These are phyloP conservation scores for Globicephala melas DNA, from an alignment of 2,113 vertebrate genomes.

Conservation along the genomic window DNA sequence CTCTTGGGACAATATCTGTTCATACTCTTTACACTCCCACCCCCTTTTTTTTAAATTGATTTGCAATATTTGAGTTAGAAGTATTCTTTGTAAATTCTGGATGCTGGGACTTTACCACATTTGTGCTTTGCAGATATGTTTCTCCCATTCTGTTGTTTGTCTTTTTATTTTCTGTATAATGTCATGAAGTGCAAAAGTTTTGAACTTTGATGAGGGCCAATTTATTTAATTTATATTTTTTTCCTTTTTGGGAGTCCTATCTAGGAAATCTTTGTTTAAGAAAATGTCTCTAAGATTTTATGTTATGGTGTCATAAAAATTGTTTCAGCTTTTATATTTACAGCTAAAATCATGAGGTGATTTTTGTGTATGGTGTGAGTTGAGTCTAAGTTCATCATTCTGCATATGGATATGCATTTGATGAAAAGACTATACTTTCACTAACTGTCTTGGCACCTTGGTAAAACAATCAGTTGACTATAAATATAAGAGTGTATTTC, in stretches of 20 bases:
- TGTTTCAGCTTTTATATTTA: background rate
- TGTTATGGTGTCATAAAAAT: background rate
- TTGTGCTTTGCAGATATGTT: constrained; percentile 7
- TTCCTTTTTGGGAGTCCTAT: background rate
- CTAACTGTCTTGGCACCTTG: background rate
- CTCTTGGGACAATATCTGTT: background rate
- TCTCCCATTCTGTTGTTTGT: background rate
- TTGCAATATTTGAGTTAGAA: background rate
- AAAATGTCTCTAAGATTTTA: background rate
- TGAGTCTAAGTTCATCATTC: background rate
- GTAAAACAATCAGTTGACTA: background rate
- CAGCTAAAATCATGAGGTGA: background rate
- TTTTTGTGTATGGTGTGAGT: background rate
- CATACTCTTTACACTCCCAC: background rate
- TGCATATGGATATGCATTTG: background rate
- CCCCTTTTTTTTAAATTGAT: background rate
- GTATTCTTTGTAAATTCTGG: constrained; percentile 7
- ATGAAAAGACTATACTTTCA: background rate
- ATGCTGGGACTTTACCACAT: background rate
- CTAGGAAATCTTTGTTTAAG: background rate
- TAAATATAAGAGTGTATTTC: background rate
- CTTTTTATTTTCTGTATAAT: background rate
- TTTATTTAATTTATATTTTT: background rate
- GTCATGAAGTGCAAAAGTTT: background rate
- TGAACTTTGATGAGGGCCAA: background rate